Percentiles rank a stretch among this genome's conserved stretches.
These are phyloP conservation scores for Clarias magur DNA, from an alignment of 2,113 vertebrate species.

Conservation along the genomic window DNA sequence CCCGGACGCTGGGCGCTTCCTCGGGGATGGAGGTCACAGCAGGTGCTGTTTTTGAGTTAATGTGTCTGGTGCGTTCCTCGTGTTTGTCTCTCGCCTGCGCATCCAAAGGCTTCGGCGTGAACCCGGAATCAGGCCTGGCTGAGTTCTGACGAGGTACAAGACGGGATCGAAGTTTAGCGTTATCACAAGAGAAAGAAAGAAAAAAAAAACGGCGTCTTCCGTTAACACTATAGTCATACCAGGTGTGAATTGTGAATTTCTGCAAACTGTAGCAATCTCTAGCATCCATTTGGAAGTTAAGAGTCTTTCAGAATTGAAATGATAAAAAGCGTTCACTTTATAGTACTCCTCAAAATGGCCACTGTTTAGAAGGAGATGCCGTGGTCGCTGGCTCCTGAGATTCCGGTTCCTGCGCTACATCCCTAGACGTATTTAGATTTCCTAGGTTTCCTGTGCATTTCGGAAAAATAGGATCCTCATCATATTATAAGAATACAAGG, in stretches of 20 bases:
- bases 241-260: neutral
- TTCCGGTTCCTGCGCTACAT: neutral
- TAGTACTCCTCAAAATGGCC: neutral
- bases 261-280: neutral
- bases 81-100: constrained; percentile 70
- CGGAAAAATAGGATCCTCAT: neutral
- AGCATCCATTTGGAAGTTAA: neutral
- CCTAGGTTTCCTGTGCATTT: neutral
- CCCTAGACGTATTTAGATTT: neutral
- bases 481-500: too few species aligned
- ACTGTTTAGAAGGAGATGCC: neutral
- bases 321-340: neutral
- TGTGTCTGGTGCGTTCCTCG: constrained; percentile 46
- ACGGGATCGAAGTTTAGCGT: neutral
- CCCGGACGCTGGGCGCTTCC: constrained; percentile 60
- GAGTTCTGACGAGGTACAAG: constrained; percentile 52
- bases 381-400: neutral
- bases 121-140: constrained; percentile 67
- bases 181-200: neutral
- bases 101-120: constrained; percentile 71
- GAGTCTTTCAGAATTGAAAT: neutral
- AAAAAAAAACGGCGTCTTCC: neutral
- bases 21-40: constrained; percentile 46
- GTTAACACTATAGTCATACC: neutral
- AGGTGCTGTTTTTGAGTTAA: constrained; percentile 68